A percentile compares a stretch with the other conserved stretches of the same genome.
These are phyloP conservation scores for Collichthys lucidus DNA, from an alignment of 2,113 vertebrate species.

Conservation along the genomic window DNA sequence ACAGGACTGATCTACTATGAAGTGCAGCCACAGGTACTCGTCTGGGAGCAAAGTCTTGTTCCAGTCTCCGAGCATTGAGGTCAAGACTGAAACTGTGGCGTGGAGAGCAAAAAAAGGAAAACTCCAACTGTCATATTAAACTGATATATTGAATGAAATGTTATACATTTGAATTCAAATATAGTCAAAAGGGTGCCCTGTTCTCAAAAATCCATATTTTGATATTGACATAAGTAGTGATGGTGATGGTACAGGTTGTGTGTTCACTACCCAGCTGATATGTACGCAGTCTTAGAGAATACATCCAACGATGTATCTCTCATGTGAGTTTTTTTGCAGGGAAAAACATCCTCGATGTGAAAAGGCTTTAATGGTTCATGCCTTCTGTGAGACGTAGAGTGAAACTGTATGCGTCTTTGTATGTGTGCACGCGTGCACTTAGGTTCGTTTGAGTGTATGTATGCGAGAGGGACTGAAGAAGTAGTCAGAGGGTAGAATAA, in stretches of 20 bases:
- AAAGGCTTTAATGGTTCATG: slow-evolving; percentile 65
- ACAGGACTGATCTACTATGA: slow-evolving; percentile 34
- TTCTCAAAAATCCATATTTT: slow-evolving; percentile 36
- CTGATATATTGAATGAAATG: slow-evolving; percentile 51
- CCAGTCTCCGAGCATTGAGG: not conserved
- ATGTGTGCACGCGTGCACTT: slow-evolving; percentile 50
- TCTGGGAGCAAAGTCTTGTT: slow-evolving; percentile 29
- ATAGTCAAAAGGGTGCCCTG: slow-evolving; percentile 22
- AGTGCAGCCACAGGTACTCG: slow-evolving; percentile 30
- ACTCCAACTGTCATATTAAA: slow-evolving; percentile 29
- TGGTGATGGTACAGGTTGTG: slow-evolving; percentile 48
- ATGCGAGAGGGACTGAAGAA: slow-evolving; percentile 21
- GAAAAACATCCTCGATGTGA: slow-evolving; percentile 62
- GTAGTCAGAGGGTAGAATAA: slow-evolving; percentile 39
- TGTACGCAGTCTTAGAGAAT: slow-evolving; percentile 64
- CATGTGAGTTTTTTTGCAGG: slow-evolving; percentile 44
- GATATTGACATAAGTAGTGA: slow-evolving; percentile 52
- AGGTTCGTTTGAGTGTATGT: slow-evolving; percentile 43
- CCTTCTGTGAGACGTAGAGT: slow-evolving; percentile 66
- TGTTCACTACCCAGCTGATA: slow-evolving; percentile 54
- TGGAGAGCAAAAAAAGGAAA: slow-evolving; percentile 30
- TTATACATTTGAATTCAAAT: slow-evolving; percentile 56
- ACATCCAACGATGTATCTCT: slow-evolving; percentile 41
- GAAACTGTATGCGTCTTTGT: slow-evolving; percentile 60
- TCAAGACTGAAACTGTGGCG: slow-evolving; percentile 15